A percentile compares a stretch with the other conserved stretches of the same genome.
These are phyloP conservation scores for Coptotermes formosanus DNA, from an alignment of 1,140 invertebrate genomes.

Conservation along the genomic window DNA sequence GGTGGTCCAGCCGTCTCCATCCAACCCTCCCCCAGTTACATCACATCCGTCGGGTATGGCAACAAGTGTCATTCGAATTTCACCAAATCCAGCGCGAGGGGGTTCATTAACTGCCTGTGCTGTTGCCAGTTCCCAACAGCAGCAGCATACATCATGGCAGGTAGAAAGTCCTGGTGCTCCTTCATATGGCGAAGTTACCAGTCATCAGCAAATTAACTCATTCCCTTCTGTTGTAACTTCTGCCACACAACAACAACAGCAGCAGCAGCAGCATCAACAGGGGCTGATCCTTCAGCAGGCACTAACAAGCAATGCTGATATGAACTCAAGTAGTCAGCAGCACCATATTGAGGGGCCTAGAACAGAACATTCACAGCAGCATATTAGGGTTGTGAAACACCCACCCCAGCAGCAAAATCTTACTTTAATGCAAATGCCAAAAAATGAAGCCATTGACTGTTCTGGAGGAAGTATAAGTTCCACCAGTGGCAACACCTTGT, in stretches of 20 bases:
- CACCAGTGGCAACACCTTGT: conserved; percentile 23
- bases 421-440: background rate
- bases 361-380: background rate
- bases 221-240: conserved; percentile 46
- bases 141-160: conserved; percentile 43
- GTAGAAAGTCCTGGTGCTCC: conserved; percentile 45
- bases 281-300: conserved; percentile 48
- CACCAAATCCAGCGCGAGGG: conserved; percentile 54
- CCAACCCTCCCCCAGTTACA: conserved; percentile 27
- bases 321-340: background rate
- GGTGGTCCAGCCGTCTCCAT: conserved; percentile 38
- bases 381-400: background rate
- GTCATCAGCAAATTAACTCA: background rate
- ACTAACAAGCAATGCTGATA: conserved; percentile 32
- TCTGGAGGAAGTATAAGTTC: background rate
- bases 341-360: background rate
- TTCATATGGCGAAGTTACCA: conserved; percentile 33
- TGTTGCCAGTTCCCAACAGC: conserved; percentile 40
- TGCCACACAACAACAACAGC: conserved; percentile 42
- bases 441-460: background rate
- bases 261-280: conserved; percentile 36
- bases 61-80: conserved; percentile 79
- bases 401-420: conserved; percentile 10
- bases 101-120: conserved; percentile 34
- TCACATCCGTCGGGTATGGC: conserved; percentile 47